These are phyloP conservation scores for Holacanthus passer DNA, from an alignment of 2,113 vertebrate genomes.

Conservation along the genomic window DNA sequence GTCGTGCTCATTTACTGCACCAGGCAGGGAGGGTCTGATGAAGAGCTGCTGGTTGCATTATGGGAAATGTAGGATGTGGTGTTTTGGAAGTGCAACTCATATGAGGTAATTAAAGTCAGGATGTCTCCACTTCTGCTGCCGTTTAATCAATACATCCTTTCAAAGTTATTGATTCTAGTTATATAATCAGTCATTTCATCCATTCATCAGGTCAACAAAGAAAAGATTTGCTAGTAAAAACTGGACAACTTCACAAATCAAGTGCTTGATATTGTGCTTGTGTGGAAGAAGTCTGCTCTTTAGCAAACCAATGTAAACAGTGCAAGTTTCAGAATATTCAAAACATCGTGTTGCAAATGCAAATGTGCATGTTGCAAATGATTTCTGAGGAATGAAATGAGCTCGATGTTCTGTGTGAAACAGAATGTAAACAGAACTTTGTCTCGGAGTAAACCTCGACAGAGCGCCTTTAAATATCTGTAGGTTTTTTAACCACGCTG, in stretches of 20 bases:
- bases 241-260: not conserved
- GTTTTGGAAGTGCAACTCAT: not conserved
- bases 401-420: not conserved
- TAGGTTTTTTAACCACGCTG: not conserved
- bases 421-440: not conserved
- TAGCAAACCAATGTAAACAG: not conserved
- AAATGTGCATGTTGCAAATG: conserved; percentile 18
- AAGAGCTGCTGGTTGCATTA: not conserved
- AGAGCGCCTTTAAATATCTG: not conserved
- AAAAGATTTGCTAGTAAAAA: not conserved
- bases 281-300: not conserved
- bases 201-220: not conserved
- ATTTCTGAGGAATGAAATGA: not conserved
- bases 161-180: not conserved
- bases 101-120: not conserved
- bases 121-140: not conserved
- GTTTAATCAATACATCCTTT: not conserved
- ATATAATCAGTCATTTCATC: not conserved
- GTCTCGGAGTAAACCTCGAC: conserved; percentile 3
- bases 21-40: not conserved
- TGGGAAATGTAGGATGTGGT: not conserved
- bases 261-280: too few relatives aligned
- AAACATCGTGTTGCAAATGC: not conserved
- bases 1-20: not conserved
- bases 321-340: not conserved